phyloP scores from a whole-genome alignment of 2,113 vertebrate species.

The Microcebus murinus region DNA sequence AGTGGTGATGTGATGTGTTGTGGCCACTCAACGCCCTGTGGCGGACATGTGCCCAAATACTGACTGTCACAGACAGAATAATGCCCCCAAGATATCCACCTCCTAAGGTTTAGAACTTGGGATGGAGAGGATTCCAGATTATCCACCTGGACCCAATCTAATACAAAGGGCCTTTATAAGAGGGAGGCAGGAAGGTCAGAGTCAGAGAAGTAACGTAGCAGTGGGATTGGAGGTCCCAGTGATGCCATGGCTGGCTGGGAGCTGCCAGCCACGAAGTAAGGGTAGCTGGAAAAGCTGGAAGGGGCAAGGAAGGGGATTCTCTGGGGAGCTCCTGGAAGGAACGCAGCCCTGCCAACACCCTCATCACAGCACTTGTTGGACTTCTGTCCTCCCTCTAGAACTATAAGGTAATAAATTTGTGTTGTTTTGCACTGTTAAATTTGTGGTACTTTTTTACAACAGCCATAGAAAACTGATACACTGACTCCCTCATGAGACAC shows the following conservation, averaged over 20 bases:
- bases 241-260: background rate
- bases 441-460: background rate
- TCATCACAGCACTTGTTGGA: background rate
- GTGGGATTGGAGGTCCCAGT: background rate
- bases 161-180: background rate
- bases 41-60: background rate
- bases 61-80: background rate
- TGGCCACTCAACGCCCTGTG: background rate
- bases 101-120: background rate
- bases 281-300: background rate
- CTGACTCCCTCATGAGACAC: background rate
- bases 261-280: background rate
- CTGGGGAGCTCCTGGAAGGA: background rate
- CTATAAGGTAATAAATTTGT: background rate
- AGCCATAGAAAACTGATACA: background rate
- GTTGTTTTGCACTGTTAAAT: background rate
- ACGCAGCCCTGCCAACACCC: background rate
- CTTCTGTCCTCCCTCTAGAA: background rate
- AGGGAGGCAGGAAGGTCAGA: background rate
- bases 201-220: background rate
- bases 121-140: background rate
- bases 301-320: background rate
- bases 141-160: background rate
- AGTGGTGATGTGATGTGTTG: too few species aligned
- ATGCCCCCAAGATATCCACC: background rate